Evolutionary conservation across 2,113 vertebrate genomes (phyloP).

Genomic region (Diphyllodes magnificus): DNA sequence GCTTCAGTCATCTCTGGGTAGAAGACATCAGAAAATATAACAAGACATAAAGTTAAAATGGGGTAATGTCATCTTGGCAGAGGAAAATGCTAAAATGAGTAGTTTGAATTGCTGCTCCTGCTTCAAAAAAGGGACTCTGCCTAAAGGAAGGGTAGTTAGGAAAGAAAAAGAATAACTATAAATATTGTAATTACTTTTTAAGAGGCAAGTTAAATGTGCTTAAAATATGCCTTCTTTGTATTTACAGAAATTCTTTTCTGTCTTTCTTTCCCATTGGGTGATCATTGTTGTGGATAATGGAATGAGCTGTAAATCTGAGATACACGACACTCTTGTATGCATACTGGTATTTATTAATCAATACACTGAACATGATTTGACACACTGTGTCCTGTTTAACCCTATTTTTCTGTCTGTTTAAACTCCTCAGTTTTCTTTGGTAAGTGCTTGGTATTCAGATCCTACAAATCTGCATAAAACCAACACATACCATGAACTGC

Average conservation of each 20-base stretch:
- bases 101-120: slow-evolving; percentile 9
- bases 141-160: slow-evolving; percentile 42
- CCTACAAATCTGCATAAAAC: slow-evolving; percentile 71
- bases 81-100: slow-evolving; percentile 12
- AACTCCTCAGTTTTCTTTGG: slow-evolving; percentile 70
- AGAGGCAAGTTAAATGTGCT: slow-evolving; percentile 58
- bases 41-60: slow-evolving; percentile 38
- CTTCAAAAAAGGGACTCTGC: slow-evolving; percentile 31
- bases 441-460: slow-evolving; percentile 77
- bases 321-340: slow-evolving; percentile 60
- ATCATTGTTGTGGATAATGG: slow-evolving; percentile 55
- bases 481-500: slow-evolving; percentile 66
- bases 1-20: slow-evolving; percentile 45
- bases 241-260: slow-evolving; percentile 66
- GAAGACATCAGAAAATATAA: slow-evolving; percentile 28
- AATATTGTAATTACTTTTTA: slow-evolving; percentile 62
- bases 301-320: slow-evolving; percentile 50
- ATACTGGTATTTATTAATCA: slow-evolving; percentile 71
- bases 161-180: slow-evolving; percentile 36
- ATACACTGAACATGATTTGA: slow-evolving; percentile 67
- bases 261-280: slow-evolving; percentile 47
- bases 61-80: slow-evolving; percentile 47
- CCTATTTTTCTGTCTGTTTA: slow-evolving; percentile 69
- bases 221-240: slow-evolving; percentile 69
- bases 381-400: slow-evolving; percentile 66